These are phyloP conservation scores for Antedon mediterranea DNA, from an alignment of 53 echinoderm and acorn worm genomes.

Conservation along the genomic window DNA sequence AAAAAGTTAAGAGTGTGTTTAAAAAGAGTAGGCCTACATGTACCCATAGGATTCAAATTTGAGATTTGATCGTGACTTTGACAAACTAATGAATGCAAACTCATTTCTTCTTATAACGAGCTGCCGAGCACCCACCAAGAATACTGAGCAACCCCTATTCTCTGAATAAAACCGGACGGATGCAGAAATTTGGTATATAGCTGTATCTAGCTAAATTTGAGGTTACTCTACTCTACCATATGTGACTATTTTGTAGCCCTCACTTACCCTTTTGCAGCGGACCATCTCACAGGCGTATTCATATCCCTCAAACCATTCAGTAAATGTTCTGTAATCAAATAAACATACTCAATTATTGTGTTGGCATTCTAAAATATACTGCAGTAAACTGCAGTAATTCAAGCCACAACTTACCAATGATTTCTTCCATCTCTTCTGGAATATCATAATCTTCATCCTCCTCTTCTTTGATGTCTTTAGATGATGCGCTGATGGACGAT, in stretches of 20 bases:
- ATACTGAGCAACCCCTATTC: too few relatives aligned
- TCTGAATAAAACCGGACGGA: background rate
- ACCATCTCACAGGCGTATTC: slow-evolving; percentile 89
- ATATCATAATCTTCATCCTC: slow-evolving; percentile 89
- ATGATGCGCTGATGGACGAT: background rate
- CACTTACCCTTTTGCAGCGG: slow-evolving; percentile 87
- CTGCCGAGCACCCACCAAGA: background rate
- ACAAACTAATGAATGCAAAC: too few relatives aligned
- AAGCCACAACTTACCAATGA: slow-evolving; percentile 52
- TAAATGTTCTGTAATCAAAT: slow-evolving; percentile 44
- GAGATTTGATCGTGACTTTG: too few relatives aligned
- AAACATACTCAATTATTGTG: background rate
- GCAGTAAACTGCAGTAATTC: too few relatives aligned
- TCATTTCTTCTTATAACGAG: too few relatives aligned
- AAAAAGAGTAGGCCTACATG: too few relatives aligned
- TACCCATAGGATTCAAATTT: too few relatives aligned
- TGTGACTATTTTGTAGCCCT: too few relatives aligned
- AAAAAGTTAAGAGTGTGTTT: too few relatives aligned
- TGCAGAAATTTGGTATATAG: background rate
- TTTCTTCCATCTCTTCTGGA: slow-evolving; percentile 84
- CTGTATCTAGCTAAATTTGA: too few relatives aligned
- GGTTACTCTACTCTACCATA: too few relatives aligned
- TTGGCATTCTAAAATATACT: too few relatives aligned
- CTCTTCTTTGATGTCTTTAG: slow-evolving; percentile 21
- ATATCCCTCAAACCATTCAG: slow-evolving; percentile 61